Base-by-base conservation (phyloP, 2,888 invertebrate species). In the Digitonthophagus gazella region DNA sequence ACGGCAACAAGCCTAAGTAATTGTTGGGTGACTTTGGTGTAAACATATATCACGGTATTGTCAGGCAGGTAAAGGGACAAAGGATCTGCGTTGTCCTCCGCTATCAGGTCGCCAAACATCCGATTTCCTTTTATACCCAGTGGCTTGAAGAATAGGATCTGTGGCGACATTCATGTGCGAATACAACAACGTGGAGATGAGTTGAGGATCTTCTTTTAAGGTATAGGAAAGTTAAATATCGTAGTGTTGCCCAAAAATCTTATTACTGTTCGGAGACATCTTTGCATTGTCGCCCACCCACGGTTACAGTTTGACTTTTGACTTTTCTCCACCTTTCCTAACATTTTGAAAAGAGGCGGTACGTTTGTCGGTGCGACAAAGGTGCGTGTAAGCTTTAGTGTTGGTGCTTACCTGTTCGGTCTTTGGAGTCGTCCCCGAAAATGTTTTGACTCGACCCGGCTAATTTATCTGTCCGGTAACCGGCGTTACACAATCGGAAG, bases 1-100 rank as follows among this genome's bases (percentile, higher is more conserved):
- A 80, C 58, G 28, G 19, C 58, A 82, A 81, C 80, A 82, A 81
- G 81, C 81, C 78, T 81, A 81, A 80, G 78, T 81, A 80, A 81
- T 81, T 81, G 76, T 76, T 72, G 72, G 71, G 73, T 65, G 71
- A 69, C 67, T 71, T 68, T 69, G 70, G 72, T 74, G 75, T 75
- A 74, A 75, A 74, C 74, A 74, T 75, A 74, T 72, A 75, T 74
- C 74, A 74, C 71, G 70, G 68, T 66, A 73, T 75, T 75, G 74
- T 74, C 57, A 64, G 58, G 68, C 20, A 6, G n/a, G 56, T 66
- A 14, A 22, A 54, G 5, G 65, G 19, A 65, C 65, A 54, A 65
- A 65, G 19, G 16, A 56, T 6, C n/a, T n/a, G n/a, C 15, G 19
- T 65, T 65, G 16, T 65, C 19, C 18, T 16, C 11, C 28, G 28